Conservation (phyloP, 2,888 invertebrate genomes). For the Megamerina dolium region DNA sequence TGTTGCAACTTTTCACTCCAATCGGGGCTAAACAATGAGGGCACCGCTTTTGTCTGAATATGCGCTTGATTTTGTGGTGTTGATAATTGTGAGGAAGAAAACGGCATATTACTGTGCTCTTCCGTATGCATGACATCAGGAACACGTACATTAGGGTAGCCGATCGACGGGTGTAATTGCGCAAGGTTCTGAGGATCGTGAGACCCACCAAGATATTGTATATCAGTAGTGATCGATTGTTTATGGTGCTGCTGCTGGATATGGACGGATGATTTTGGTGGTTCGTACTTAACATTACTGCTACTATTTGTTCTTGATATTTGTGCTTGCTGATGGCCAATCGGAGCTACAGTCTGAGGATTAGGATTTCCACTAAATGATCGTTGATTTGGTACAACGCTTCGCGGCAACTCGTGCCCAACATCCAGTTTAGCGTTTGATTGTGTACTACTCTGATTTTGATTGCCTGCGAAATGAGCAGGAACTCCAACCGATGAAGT, state of each 20-base stretch:
- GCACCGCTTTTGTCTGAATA: conserved; percentile 25
- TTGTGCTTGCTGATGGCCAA: conserved; percentile 25
- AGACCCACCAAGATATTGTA: conserved; percentile 21
- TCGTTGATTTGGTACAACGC: conserved; percentile 22
- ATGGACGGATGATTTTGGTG: conserved; percentile 30
- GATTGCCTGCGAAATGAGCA: neutral
- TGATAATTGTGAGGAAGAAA: too few relatives aligned
- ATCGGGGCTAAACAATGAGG: conserved; percentile 48
- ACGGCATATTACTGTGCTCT: conserved; percentile 17
- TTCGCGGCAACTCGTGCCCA: conserved; percentile 22
- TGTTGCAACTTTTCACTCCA: conserved; percentile 40
- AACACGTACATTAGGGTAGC: conserved; percentile 7
- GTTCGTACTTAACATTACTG: conserved; percentile 33
- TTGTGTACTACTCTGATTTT: conserved; percentile 18
- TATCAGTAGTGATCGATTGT: conserved; percentile 27
- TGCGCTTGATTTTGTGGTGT: conserved; percentile 18
- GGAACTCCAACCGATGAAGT: conserved; percentile 22
- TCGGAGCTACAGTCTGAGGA: conserved; percentile 9
- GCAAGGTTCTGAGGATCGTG: conserved; percentile 22
- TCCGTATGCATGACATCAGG: conserved; percentile 15
- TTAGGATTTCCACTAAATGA: conserved; percentile 20
- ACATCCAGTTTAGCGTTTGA: conserved; percentile 17
- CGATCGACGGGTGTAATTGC: conserved; percentile 18
- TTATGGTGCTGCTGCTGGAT: conserved; percentile 25
- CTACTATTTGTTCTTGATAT: conserved; percentile 25